Percentiles rank a stretch among this genome's conserved stretches.
Evolutionary conservation across 1,140 invertebrate genomes (phyloP).

Genomic region (Delia radicum): DNA sequence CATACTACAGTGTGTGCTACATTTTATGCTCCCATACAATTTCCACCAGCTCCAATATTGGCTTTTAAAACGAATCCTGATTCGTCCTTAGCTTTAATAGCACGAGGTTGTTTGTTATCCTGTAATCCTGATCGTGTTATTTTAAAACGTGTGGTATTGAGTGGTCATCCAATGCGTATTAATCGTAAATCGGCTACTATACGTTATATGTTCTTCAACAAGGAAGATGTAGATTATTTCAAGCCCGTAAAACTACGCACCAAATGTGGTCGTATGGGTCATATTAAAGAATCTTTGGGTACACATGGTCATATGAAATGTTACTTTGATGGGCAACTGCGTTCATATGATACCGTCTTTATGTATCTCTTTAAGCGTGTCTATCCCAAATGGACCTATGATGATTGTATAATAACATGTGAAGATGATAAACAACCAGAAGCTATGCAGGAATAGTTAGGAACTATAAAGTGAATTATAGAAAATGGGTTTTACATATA

Average conservation of each 20-base stretch:
- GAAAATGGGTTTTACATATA: background rate
- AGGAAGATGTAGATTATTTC: constrained; percentile 96
- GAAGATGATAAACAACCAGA: constrained; percentile 9
- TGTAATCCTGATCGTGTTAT: constrained; percentile 90
- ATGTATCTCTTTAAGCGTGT: constrained; percentile 95
- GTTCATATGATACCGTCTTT: constrained; percentile 92
- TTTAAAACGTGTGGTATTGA: constrained; percentile 86
- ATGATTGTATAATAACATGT: constrained; percentile 58
- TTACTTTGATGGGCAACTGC: constrained; percentile 89
- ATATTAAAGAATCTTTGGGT: constrained; percentile 95
- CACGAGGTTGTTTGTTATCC: constrained; percentile 83
- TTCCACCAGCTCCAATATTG: constrained; percentile 86
- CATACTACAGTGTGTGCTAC: constrained; percentile 83
- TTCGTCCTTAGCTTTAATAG: constrained; percentile 74
- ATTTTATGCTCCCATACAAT: constrained; percentile 92
- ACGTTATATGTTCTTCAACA: constrained; percentile 98
- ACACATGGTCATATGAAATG: constrained; percentile 99
- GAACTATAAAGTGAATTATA: constrained; percentile 1
- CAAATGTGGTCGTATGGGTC: constrained; percentile 88
- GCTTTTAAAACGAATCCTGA: constrained; percentile 78
- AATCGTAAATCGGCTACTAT: constrained; percentile 82
- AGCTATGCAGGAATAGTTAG: constrained; percentile 8
- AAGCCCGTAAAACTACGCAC: constrained; percentile 92
- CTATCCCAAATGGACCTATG: constrained; percentile 96
- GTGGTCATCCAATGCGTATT: constrained; percentile 93